Percentiles rank a stretch among this genome's conserved stretches.
Conservation (phyloP, 2,113 vertebrate species). For the Thinocorus orbignyianus region DNA sequence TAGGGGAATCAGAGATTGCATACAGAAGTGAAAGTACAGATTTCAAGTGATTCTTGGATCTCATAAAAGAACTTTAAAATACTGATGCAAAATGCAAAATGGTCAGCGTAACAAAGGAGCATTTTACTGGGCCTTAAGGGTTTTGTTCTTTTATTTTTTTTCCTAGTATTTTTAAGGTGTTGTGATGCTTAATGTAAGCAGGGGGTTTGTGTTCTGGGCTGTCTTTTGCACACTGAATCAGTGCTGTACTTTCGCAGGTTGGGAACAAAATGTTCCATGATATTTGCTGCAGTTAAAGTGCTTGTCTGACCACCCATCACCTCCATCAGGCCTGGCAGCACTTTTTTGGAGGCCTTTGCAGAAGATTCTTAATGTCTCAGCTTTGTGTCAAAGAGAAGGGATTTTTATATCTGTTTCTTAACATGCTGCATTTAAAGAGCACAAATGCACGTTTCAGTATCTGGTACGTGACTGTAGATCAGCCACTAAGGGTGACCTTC, state of each 20-base stretch:
- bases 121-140: not conserved
- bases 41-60: not conserved
- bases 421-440: not conserved
- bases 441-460: not conserved
- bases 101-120: rapidly evolving
- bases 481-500: not conserved
- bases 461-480: not conserved
- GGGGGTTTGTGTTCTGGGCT: not conserved
- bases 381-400: not conserved
- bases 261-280: conserved; percentile 52
- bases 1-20: not conserved
- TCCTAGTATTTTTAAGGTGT: not conserved
- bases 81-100: not conserved
- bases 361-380: not conserved
- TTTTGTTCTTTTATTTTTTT: not conserved
- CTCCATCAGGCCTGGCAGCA: not conserved
- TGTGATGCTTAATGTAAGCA: not conserved
- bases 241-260: not conserved
- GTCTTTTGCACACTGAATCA: not conserved
- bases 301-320: conserved; percentile 29
- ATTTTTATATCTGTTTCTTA: not conserved
- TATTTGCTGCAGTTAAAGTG: not conserved
- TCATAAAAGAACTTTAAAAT: not conserved
- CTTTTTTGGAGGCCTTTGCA: conserved; percentile 33
- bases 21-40: not conserved